Conservation (phyloP, 2,797 vertebrate genomes). For the Eutrigla gurnardus region DNA sequence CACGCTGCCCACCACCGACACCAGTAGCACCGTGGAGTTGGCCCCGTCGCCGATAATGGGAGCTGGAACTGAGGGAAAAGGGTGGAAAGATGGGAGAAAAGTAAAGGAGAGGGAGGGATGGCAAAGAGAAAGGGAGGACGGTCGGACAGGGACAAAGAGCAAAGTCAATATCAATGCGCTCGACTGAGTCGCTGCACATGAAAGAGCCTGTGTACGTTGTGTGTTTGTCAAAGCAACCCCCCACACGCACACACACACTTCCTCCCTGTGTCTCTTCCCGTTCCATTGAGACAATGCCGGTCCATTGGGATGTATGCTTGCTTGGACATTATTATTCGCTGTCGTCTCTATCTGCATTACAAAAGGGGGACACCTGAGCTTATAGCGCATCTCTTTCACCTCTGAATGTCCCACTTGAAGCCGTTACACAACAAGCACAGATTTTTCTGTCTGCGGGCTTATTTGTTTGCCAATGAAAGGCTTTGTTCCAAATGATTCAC, state of each 20-base stretch:
- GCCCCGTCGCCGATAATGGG: slow-evolving; percentile 96
- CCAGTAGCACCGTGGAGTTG: slow-evolving; percentile 94
- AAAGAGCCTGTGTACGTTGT: slow-evolving; percentile 34
- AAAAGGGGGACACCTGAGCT: slow-evolving; percentile 71
- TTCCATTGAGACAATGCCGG: slow-evolving; percentile 56
- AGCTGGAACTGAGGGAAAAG: slow-evolving; percentile 88
- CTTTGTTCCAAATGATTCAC: no score
- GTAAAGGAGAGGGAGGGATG: background rate
- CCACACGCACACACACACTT: slow-evolving; percentile 16
- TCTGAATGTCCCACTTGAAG: background rate
- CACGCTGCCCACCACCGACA: slow-evolving; percentile 94
- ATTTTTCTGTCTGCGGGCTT: no score
- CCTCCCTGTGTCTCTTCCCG: slow-evolving; percentile 10
- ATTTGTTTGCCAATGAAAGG: no score
- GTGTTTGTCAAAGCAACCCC: slow-evolving; percentile 44
- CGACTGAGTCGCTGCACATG: slow-evolving; percentile 8
- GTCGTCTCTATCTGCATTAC: slow-evolving; percentile 67
- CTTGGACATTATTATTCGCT: slow-evolving; percentile 65
- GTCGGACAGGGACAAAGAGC: slow-evolving; percentile 39
- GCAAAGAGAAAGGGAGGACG: background rate
- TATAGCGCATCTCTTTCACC: slow-evolving; percentile 7
- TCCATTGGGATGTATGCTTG: slow-evolving; percentile 68
- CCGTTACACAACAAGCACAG: background rate
- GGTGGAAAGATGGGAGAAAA: background rate
- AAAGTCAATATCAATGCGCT: slow-evolving; percentile 59